Conservation (phyloP, 2,888 invertebrate species). For the Drosophila maculinotata region DNA sequence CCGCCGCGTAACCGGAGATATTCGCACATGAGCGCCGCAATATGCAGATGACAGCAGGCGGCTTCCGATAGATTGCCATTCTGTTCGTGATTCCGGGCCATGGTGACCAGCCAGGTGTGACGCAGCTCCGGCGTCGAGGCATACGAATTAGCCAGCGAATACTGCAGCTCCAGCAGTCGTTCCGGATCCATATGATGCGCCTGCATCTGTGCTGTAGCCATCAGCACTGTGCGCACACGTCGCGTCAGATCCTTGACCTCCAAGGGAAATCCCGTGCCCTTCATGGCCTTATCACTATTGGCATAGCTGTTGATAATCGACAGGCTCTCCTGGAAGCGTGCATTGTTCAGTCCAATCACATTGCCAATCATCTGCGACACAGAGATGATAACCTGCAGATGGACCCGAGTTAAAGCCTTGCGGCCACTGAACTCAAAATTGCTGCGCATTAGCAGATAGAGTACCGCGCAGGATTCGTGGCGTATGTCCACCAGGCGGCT, state of each 20-base stretch:
- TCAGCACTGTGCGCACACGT: constrained; percentile 96
- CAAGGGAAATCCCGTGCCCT: constrained; percentile 94
- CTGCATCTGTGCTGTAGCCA: constrained; percentile 97
- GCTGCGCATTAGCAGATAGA: constrained; percentile 96
- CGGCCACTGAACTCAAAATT: constrained; percentile 95
- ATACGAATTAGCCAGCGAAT: constrained; percentile 96
- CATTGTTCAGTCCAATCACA: constrained; percentile 95
- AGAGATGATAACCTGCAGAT: constrained; percentile 97
- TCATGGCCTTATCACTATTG: constrained; percentile 96
- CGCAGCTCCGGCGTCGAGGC: constrained; percentile 97
- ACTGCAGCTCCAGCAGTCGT: constrained; percentile 95
- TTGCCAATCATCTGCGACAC: constrained; percentile 97
- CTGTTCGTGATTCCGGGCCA: constrained; percentile 94
- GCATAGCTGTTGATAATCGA: constrained; percentile 97
- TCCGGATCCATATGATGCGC: constrained; percentile 96
- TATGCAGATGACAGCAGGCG: constrained; percentile 97
- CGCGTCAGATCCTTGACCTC: constrained; percentile 97
- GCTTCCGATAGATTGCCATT: constrained; percentile 96
- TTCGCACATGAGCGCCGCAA: constrained; percentile 97
- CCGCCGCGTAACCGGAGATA: constrained; percentile 91
- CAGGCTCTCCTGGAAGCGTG: constrained; percentile 97
- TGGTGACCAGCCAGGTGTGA: constrained; percentile 97
- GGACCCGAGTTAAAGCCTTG: constrained; percentile 94
- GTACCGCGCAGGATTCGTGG: constrained; percentile 95
- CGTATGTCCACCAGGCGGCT: constrained; percentile 93